Evolutionary conservation across 2,113 vertebrate genomes (phyloP).

Genomic region (Microcebus tavaratra): DNA sequence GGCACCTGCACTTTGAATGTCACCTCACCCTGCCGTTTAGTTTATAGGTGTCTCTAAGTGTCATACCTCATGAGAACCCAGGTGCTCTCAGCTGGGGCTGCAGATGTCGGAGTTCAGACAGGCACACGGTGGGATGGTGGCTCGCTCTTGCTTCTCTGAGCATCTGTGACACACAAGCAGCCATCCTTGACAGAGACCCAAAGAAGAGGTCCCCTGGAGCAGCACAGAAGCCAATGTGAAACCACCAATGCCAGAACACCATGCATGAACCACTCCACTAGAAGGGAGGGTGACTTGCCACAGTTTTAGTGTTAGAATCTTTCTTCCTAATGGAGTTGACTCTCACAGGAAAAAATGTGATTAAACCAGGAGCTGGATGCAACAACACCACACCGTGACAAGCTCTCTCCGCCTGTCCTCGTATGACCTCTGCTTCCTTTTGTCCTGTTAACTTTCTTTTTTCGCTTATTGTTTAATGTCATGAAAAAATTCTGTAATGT

Average conservation of each 20-base stretch:
- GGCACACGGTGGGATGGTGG: too few species aligned
- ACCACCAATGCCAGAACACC: background rate
- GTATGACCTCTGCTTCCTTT: background rate
- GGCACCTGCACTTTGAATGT: background rate
- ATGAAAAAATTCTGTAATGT: background rate
- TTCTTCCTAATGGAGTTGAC: background rate
- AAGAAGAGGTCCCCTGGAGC: background rate
- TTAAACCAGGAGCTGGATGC: background rate
- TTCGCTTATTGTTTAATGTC: background rate
- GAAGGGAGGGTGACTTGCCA: background rate
- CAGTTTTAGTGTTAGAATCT: background rate
- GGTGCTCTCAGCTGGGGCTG: background rate
- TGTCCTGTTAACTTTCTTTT: background rate
- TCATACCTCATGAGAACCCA: background rate
- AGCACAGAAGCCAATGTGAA: background rate
- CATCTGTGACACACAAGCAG: background rate
- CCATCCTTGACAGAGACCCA: background rate
- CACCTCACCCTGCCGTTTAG: background rate
- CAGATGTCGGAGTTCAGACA: background rate
- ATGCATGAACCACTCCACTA: background rate
- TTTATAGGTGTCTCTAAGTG: background rate
- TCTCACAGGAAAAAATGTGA: background rate
- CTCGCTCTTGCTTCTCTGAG: background rate
- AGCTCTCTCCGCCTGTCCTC: background rate
- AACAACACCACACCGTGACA: background rate